phyloP scores from a whole-genome alignment of 37 sponge, comb jelly and placozoan genomes.

The Cliona cf. orientalis region DNA sequence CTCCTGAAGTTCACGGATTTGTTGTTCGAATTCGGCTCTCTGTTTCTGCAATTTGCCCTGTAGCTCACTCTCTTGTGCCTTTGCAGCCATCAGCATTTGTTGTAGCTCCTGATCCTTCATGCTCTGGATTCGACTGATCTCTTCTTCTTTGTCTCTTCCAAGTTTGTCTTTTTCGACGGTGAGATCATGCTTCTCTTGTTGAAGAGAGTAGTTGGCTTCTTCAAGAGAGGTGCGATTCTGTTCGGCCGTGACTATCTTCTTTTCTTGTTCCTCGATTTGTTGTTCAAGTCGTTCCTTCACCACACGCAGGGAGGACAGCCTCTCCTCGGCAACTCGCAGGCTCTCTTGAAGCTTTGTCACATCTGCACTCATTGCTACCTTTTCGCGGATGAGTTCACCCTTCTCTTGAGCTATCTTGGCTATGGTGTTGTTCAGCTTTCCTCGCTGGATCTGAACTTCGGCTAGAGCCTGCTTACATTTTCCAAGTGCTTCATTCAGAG shows the following conservation, averaged over 20 bases:
- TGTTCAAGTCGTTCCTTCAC: conserved; percentile 32
- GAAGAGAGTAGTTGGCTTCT: conserved; percentile 40
- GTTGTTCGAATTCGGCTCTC: not conserved
- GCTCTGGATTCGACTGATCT: conserved; percentile 6
- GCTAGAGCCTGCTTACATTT: conserved; percentile 50
- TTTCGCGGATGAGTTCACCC: conserved; percentile 63
- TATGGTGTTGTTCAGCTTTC: conserved; percentile 51
- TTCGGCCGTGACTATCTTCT: conserved; percentile 5
- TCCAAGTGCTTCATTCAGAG: conserved; percentile 46
- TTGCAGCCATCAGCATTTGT: conserved; percentile 15
- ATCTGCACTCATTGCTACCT: conserved; percentile 26
- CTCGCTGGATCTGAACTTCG: conserved; percentile 66
- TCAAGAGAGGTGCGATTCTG: conserved; percentile 16
- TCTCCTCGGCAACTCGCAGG: conserved; percentile 15
- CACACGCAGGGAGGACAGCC: conserved; percentile 11
- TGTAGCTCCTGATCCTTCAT: conserved; percentile 49
- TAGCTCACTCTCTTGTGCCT: conserved; percentile 13
- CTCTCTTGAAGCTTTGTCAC: conserved; percentile 33
- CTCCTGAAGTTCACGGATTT: not conserved
- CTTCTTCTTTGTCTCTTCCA: conserved; percentile 36
- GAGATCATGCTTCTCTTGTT: conserved; percentile 57
- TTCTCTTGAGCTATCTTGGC: conserved; percentile 73
- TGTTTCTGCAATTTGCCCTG: conserved; percentile 18
- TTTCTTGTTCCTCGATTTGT: conserved; percentile 27
- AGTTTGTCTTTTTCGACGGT: conserved; percentile 3